Evolutionary conservation across 2,113 vertebrate species (phyloP).

Genomic region (Mormyrus lacerda): DNA sequence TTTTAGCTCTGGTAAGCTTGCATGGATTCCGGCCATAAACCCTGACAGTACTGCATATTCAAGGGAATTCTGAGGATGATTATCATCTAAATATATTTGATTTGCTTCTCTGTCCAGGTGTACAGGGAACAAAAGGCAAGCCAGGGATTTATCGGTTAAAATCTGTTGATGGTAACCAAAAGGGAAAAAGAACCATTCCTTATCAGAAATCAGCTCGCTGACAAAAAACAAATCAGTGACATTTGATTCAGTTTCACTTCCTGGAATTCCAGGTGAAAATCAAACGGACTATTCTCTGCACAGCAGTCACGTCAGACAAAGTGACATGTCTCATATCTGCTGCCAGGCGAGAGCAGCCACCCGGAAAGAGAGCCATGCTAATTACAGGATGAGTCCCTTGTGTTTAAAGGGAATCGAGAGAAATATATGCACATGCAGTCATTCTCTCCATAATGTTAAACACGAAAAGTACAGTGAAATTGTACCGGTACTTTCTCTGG

Average conservation of each 20-base stretch:
- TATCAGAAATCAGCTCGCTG: not conserved
- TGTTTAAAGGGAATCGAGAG: not conserved
- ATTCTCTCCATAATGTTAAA: not conserved
- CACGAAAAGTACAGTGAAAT: not conserved
- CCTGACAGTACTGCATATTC: not conserved
- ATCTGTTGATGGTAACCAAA: not conserved
- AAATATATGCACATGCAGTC: not conserved
- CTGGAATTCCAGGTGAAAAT: not conserved
- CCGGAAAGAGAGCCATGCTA: not conserved
- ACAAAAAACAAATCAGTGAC: not conserved
- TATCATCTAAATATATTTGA: not conserved
- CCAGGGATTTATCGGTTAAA: not conserved
- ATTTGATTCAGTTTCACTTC: not conserved
- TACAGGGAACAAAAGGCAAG: not conserved
- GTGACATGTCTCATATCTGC: not conserved
- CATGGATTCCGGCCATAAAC: not conserved
- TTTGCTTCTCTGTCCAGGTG: not conserved
- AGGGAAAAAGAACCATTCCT: not conserved
- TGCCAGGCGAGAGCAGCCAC: not conserved
- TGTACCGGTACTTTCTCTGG: not conserved
- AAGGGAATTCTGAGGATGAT: not conserved
- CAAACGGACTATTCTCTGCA: not conserved
- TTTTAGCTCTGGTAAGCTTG: not conserved
- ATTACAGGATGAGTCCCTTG: too few species aligned
- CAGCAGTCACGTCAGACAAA: not conserved